Percentiles rank a stretch among this genome's conserved stretches.
phyloP scores from a whole-genome alignment of 1,140 invertebrate genomes.

The Calliopsis andreniformis region DNA sequence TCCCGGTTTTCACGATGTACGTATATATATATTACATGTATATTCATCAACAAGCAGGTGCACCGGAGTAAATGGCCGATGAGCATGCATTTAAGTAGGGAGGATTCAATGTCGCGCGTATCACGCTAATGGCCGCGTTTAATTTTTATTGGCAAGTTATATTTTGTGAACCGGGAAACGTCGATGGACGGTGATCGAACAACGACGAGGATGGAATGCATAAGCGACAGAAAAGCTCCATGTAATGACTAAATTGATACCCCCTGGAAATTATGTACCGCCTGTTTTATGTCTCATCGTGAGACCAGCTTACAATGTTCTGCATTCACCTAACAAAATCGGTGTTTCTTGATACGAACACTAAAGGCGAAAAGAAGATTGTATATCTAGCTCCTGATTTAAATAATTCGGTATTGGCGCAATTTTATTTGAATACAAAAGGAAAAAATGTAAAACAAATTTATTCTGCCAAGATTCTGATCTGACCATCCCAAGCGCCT shows the following conservation, averaged over 20 bases:
- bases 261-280: background rate
- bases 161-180: background rate
- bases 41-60: constrained; percentile 20
- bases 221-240: no score
- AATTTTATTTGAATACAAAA: no score
- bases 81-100: constrained; percentile 24
- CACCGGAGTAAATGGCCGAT: constrained; percentile 28
- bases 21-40: constrained; percentile 6
- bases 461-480: no score
- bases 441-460: no score
- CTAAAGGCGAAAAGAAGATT: no score
- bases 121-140: background rate
- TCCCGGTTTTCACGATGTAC: constrained; percentile 34
- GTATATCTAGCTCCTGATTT: no score
- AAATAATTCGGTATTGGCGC: no score
- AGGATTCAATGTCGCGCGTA: background rate
- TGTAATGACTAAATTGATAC: background rate
- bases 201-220: no score
- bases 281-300: background rate
- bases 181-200: background rate
- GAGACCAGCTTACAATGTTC: background rate
- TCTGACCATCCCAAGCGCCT: no score
- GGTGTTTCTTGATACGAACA: no score
- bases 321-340: no score
- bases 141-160: constrained; percentile 13